phyloP scores from a whole-genome alignment of 2,888 invertebrate species.

The Acanthosepion lycidas region DNA sequence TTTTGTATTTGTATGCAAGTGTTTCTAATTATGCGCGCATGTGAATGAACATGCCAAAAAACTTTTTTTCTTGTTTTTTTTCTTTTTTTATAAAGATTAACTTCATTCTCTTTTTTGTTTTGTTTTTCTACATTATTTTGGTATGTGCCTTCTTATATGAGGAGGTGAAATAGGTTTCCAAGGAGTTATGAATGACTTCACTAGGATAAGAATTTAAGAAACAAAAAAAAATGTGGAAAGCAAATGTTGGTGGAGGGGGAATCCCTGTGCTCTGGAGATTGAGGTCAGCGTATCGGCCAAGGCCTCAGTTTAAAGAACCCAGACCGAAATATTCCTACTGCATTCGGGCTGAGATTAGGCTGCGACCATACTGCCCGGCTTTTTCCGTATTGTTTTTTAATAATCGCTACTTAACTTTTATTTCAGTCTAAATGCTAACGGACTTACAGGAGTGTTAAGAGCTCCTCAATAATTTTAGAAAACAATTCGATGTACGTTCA shows the following conservation, averaged over 20 bases:
- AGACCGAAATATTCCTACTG: background rate
- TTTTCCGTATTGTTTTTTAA: background rate
- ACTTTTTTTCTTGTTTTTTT: too few relatives aligned
- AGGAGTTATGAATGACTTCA: background rate
- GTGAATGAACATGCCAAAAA: background rate
- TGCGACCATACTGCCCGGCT: background rate
- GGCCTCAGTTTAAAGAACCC: background rate
- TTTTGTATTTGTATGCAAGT: background rate
- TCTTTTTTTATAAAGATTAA: too few relatives aligned
- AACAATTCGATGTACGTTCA: too few relatives aligned
- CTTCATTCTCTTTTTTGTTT: too few relatives aligned
- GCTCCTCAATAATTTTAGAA: too few relatives aligned
- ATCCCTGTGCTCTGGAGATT: background rate
- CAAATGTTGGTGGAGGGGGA: background rate
- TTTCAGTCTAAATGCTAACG: background rate
- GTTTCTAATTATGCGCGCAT: background rate
- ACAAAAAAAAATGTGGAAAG: background rate
- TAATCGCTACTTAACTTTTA: background rate
- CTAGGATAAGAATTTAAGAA: too few relatives aligned
- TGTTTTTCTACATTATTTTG: too few relatives aligned
- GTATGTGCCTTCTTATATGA: too few relatives aligned
- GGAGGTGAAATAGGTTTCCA: background rate
- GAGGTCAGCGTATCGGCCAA: conserved; percentile 8
- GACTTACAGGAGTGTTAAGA: too few relatives aligned
- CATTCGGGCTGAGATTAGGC: background rate